Evolutionary conservation across 2,113 vertebrate genomes (phyloP).

Genomic region (Odontophorus gujanensis): DNA sequence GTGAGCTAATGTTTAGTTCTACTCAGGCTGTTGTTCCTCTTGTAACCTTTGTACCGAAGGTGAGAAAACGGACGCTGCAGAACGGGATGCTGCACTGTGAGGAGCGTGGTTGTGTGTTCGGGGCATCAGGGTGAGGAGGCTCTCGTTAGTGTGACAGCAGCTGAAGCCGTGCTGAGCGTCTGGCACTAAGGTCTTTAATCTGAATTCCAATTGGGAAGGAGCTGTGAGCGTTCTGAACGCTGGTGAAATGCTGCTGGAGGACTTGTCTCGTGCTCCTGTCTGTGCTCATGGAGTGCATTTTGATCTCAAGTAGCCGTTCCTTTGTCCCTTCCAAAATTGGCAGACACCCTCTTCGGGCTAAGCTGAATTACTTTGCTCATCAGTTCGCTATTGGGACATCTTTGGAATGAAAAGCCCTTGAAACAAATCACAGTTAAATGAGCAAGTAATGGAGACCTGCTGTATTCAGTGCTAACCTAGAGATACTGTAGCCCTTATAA

Average conservation of each 20-base stretch:
- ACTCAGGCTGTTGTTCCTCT: neutral
- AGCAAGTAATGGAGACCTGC: neutral
- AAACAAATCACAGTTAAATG: neutral
- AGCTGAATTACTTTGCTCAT: neutral
- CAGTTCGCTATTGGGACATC: neutral
- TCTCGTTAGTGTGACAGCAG: neutral
- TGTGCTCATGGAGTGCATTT: neutral
- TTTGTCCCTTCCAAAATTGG: neutral
- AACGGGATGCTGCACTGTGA: fast-evolving
- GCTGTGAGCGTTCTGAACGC: neutral
- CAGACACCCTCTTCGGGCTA: neutral
- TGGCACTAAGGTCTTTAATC: neutral
- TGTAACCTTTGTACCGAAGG: constrained; percentile 42
- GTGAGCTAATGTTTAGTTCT: constrained; percentile 44
- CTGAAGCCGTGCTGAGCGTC: neutral
- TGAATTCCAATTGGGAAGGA: neutral
- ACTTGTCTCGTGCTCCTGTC: neutral
- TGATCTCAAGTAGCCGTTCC: neutral
- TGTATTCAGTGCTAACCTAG: neutral
- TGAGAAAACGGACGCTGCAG: neutral
- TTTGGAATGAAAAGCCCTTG: neutral
- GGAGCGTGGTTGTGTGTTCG: fast-evolving
- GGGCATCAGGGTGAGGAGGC: too few species aligned
- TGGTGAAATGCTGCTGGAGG: neutral
- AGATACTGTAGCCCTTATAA: neutral